Evolutionary conservation across 2,888 invertebrate species (phyloP).

Genomic region (Bedellia somnulentella): DNA sequence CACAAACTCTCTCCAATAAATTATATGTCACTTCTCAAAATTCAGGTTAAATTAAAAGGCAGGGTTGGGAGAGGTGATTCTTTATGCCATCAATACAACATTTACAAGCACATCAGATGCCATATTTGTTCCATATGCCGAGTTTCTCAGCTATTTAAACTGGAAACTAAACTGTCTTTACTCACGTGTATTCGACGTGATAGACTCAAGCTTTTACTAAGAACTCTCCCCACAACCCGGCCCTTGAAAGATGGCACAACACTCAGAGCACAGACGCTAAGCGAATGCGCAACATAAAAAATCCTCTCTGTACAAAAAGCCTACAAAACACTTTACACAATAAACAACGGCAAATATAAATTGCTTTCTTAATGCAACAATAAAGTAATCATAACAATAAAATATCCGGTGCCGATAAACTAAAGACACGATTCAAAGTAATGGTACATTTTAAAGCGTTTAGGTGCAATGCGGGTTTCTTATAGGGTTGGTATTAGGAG

Average conservation of each 20-base stretch:
- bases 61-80: constrained; percentile 4
- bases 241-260: constrained; percentile 36
- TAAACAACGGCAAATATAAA: constrained; percentile 50
- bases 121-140: too few relatives aligned
- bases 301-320: constrained; percentile 32
- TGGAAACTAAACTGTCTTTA: too few relatives aligned
- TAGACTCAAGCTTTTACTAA: too few relatives aligned
- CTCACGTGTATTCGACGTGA: too few relatives aligned
- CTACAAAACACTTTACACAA: constrained; percentile 30
- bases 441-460: constrained; percentile 50
- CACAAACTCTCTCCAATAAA: constrained; percentile 27
- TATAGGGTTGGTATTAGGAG: constrained; percentile 33
- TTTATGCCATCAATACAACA: too few relatives aligned
- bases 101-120: too few relatives aligned
- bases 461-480: constrained; percentile 45
- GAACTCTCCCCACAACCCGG: constrained; percentile 12
- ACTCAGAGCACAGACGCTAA: constrained; percentile 28
- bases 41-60: constrained; percentile 17
- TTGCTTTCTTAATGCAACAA: constrained; percentile 39
- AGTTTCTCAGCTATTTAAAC: too few relatives aligned
- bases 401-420: constrained; percentile 20
- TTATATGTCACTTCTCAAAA: constrained; percentile 41
- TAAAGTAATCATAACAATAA: constrained; percentile 33
- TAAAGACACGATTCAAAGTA: too few relatives aligned
- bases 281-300: constrained; percentile 32